These are phyloP conservation scores for Tetraodon nigroviridis DNA, from an alignment of 2,113 vertebrate genomes.

Conservation along the genomic window DNA sequence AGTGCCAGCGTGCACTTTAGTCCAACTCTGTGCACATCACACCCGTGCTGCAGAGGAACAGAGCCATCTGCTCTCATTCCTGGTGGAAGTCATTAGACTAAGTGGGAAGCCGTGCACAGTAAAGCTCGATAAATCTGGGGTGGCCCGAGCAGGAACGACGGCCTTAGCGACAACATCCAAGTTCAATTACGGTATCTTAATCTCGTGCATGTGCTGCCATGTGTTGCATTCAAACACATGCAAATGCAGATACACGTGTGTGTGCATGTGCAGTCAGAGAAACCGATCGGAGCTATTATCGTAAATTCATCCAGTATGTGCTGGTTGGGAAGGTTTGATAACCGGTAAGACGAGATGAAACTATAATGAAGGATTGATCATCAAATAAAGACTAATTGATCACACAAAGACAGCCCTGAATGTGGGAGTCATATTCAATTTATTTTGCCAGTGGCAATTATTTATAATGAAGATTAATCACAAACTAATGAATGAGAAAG, in stretches of 20 bases:
- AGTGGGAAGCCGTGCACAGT: constrained; percentile 50
- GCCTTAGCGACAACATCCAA: constrained; percentile 24
- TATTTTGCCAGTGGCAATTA: background rate
- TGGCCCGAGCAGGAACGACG: constrained; percentile 42
- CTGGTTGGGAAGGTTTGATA: background rate
- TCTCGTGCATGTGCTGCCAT: constrained; percentile 18
- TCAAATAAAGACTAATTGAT: background rate
- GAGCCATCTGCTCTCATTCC: constrained; percentile 54
- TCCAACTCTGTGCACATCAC: constrained; percentile 20
- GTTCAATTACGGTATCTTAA: constrained; percentile 30
- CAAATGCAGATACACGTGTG: constrained; percentile 18
- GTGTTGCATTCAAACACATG: constrained; percentile 31
- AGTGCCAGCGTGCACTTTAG: background rate
- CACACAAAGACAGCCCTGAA: background rate
- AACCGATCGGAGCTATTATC: background rate
- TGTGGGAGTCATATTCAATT: background rate
- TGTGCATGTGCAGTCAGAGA: constrained; percentile 15
- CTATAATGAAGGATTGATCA: background rate
- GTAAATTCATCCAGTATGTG: background rate
- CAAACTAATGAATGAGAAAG: background rate
- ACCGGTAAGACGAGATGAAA: background rate
- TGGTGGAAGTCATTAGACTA: constrained; percentile 61
- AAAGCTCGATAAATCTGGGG: constrained; percentile 59
- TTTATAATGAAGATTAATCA: background rate
- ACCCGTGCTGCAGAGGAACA: constrained; percentile 24